Evolutionary conservation across 2,888 invertebrate species (phyloP), one percentile per base, ranked within the genome.

Genomic region (Crossocerus cetratus): DNA sequence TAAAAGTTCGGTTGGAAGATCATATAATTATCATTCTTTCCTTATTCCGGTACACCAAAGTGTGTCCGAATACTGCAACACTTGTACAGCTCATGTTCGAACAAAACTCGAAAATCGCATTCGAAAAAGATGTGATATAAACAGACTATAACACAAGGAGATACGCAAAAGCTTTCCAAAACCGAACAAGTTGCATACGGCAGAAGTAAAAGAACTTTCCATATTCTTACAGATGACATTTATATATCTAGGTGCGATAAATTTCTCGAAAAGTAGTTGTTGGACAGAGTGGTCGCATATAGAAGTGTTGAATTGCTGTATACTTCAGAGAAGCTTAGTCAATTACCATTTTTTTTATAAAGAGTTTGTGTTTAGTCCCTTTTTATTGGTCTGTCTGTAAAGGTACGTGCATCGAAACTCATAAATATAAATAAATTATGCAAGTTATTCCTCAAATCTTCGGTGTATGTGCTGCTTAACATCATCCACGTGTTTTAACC

Each of bases 221-320:
- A n/a, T 64, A 60, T 66, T 22, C 43, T 68, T 69, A 67, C 22
- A 63, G 75, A 66, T 32, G 32, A 32, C 32, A 32, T 32, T 32
- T 32, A 32, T 32, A 74, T 76, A 78, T 72, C 74, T 78, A 78
- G 65, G 74, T 85, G 77, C 73, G 72, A 65, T 81, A 83, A 79
- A 74, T 81, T 78, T 76, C 74, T 83, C 80, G 65, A 83, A 84
- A 82, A 83, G 77, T 84, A 76, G 73, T 72, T 67, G 63, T 76
- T 76, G 72, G 76, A 76, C 74, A 76, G 67, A 76, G 72, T 81
- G 69, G 74, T 77, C 78, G 16, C 83, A 63, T 82, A 78, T 69
- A 80, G 71, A 66, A 72, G 72, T 72, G 72, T 65, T 62, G 76
- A 80, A 73, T 75, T 78, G 53, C 60, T 76, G 73, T 72, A 72